A percentile compares a stretch with the other conserved stretches of the same genome.
phyloP scores from a whole-genome alignment of 2,888 invertebrate genomes.

The Lathronympha strigana region DNA sequence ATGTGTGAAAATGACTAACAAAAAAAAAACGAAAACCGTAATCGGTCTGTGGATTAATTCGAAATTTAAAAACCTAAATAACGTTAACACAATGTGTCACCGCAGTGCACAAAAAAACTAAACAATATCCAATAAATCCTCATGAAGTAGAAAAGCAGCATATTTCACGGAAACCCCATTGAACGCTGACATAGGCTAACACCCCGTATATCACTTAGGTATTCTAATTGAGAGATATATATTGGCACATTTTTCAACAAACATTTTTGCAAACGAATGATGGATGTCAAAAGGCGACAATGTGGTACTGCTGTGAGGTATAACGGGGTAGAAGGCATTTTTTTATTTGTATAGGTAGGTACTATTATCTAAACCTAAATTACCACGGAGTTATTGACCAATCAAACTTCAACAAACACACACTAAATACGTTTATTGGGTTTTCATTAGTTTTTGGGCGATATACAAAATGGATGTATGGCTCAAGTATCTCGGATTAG shows the following conservation, averaged over 20 bases:
- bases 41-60: too few species aligned
- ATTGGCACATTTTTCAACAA: slow-evolving; percentile 43
- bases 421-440: too few species aligned
- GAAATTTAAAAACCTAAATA: background rate
- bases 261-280: slow-evolving; percentile 42
- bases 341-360: background rate
- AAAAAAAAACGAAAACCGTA: too few species aligned
- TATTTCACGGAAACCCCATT: slow-evolving; percentile 35
- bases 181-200: slow-evolving; percentile 39
- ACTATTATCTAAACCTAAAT: background rate
- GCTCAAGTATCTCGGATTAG: too few species aligned
- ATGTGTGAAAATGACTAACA: too few species aligned
- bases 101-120: slow-evolving; percentile 5
- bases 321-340: slow-evolving; percentile 17
- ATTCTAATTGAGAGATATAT: slow-evolving; percentile 45
- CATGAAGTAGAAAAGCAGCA: slow-evolving; percentile 36
- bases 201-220: slow-evolving; percentile 42
- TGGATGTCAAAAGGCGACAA: slow-evolving; percentile 36
- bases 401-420: too few species aligned
- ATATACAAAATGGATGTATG: too few species aligned
- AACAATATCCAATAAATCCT: slow-evolving; percentile 32
- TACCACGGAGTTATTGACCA: too few species aligned
- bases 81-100: background rate
- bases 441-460: too few species aligned
- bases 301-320: background rate